Percentiles rank a stretch among this genome's conserved stretches.
Conservation (phyloP, 2,797 vertebrate species). For the Gymnoscopelus braueri region DNA sequence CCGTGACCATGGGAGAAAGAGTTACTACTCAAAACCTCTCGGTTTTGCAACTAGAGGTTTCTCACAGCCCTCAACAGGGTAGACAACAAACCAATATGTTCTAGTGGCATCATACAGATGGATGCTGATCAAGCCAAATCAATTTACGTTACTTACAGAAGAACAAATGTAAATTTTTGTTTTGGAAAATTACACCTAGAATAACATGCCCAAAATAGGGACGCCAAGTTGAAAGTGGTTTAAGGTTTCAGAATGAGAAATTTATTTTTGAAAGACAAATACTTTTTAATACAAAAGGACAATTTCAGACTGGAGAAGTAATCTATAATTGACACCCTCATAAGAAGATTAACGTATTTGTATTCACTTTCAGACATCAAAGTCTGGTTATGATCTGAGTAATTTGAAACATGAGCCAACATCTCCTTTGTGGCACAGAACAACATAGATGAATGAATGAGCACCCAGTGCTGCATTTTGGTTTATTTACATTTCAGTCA, state of each 20-base stretch:
- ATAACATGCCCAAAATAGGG: too few relatives aligned
- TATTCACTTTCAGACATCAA: slow-evolving; percentile 22
- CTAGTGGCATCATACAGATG: too few relatives aligned
- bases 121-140: too few relatives aligned
- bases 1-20: slow-evolving; percentile 20
- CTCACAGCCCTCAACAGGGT: too few relatives aligned
- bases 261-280: too few relatives aligned
- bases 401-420: slow-evolving; percentile 43
- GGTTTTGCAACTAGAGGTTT: too few relatives aligned
- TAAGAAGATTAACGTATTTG: slow-evolving; percentile 21
- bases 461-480: slow-evolving; percentile 44
- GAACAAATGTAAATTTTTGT: too few relatives aligned
- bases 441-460: slow-evolving; percentile 43
- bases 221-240: too few relatives aligned
- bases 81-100: too few relatives aligned
- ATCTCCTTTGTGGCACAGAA: slow-evolving; percentile 36
- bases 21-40: slow-evolving; percentile 1
- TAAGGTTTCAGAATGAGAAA: too few relatives aligned
- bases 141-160: too few relatives aligned
- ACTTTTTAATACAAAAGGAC: background rate
- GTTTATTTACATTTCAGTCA: slow-evolving; percentile 56
- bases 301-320: slow-evolving; percentile 14
- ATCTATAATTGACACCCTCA: background rate
- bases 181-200: too few relatives aligned
- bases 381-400: slow-evolving; percentile 36